Base-by-base conservation (phyloP, 1,140 invertebrate species). In the Drosophila nannoptera region DNA sequence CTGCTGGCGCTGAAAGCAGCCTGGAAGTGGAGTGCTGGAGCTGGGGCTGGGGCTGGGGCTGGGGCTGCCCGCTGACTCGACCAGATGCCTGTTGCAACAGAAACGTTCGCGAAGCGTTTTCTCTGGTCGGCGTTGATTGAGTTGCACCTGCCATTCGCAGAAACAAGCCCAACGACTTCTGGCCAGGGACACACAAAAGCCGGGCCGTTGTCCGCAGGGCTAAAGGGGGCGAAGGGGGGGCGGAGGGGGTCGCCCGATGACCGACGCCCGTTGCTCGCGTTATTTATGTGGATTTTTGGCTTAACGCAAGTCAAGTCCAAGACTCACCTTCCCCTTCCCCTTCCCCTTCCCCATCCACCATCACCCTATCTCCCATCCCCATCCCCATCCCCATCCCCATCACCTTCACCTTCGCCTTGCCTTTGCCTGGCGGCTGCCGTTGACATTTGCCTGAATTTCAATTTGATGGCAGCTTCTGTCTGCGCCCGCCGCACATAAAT, bases 111-210 rank as follows among this genome's bases (percentile, higher is more conserved):
- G 5, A 4, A 11, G 45, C 45, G 45, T 9, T 22, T 48, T 22
- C 31, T 12, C 8, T 22, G 48, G 48, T 31, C 72, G 69, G 75
- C 75, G 78, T 73, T 83, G 80, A 83, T 83, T 83, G 80, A 83
- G 76, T 87, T 87, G 84, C 84, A 87, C 84, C 84, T 87, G 84
- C 84, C 84, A 87, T 87, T 87, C 84, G 84, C 74, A 87, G 84
- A 87, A 87, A 78, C 82, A 78, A 77, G 77, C 75, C 68, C 63
- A 60, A 69, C 70, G 73, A 54, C 48, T 50, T 50, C 48, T 50
- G 48, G 48, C 48, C 48, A 50, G 48, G 48, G 31, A 50, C 48
- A 14, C 48, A 33, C 31, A 49, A 12, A 14, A 40, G 11, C 38
- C 12, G 5, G 42, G 14, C n/a, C n/a, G 33, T 7, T 5, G 33